Evolutionary conservation across 2,113 vertebrate genomes (phyloP).

Genomic region (Nycticebus coucang): DNA sequence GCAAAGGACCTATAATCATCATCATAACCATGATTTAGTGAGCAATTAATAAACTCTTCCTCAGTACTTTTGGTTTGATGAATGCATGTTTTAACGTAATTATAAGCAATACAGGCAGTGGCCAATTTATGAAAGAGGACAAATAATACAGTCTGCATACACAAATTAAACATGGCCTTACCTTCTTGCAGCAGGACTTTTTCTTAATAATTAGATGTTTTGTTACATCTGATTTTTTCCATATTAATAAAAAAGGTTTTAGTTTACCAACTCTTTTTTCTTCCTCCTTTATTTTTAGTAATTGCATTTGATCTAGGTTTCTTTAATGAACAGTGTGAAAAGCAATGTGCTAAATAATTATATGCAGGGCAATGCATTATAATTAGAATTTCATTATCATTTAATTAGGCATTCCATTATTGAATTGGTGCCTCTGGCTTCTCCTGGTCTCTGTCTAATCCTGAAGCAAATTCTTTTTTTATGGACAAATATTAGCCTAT

Average conservation of each 20-base stretch:
- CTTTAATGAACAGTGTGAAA: constrained; percentile 82
- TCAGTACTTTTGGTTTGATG: neutral
- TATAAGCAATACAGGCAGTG: neutral
- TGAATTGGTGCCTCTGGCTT: constrained; percentile 84
- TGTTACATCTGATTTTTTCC: constrained; percentile 28
- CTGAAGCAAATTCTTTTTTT: constrained; percentile 84
- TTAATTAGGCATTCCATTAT: constrained; percentile 87
- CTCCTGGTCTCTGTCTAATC: constrained; percentile 83
- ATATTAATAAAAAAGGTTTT: constrained; percentile 66
- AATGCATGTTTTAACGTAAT: neutral
- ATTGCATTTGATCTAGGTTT: constrained; percentile 82
- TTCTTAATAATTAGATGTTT: neutral
- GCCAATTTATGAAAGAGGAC: neutral
- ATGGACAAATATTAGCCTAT: constrained; percentile 86
- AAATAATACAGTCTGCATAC: neutral
- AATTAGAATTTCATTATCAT: constrained; percentile 86
- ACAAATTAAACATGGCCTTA: neutral
- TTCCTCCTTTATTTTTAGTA: constrained; percentile 73
- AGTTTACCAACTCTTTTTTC: constrained; percentile 66
- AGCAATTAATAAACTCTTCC: neutral
- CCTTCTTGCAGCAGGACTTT: neutral
- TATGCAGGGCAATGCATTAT: constrained; percentile 82
- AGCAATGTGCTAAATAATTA: constrained; percentile 84
- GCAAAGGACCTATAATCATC: neutral
- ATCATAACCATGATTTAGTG: neutral